phyloP scores from a whole-genome alignment of 2,797 vertebrate species.

The Amazonetta brasiliensis region DNA sequence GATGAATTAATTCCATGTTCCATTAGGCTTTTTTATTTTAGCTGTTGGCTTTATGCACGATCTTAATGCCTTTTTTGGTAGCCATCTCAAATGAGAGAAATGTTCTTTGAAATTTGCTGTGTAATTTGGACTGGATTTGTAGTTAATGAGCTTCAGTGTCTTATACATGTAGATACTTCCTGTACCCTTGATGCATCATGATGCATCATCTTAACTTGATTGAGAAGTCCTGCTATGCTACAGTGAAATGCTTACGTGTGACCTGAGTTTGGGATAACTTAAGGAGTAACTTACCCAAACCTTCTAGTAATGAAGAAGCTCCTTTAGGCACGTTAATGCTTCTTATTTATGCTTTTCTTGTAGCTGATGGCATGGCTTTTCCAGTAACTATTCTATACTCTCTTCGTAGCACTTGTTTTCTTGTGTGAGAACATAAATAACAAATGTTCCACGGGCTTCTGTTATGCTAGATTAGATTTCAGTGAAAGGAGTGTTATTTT shows the following conservation, averaged over 20 bases:
- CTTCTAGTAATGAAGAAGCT: not conserved
- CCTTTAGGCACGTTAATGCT: not conserved
- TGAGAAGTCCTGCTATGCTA: not conserved
- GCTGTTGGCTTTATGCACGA: fast-evolving
- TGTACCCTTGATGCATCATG: not conserved
- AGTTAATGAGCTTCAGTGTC: not conserved
- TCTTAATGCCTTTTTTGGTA: not conserved
- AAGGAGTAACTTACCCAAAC: not conserved
- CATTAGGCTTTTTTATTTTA: not conserved
- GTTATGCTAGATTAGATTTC: not conserved
- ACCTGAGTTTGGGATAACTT: not conserved
- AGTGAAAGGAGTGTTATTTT: not conserved
- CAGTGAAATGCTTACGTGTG: not conserved
- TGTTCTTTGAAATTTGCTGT: not conserved
- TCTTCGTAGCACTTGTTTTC: not conserved
- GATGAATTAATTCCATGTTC: not conserved
- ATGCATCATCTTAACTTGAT: not conserved
- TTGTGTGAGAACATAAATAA: not conserved
- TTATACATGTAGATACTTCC: not conserved
- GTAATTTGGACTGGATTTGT: not conserved
- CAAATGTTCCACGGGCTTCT: not conserved
- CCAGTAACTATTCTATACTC: not conserved
- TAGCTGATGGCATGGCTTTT: not conserved
- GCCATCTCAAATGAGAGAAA: not conserved
- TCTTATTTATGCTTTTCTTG: not conserved